Base-by-base conservation (phyloP, 2,113 vertebrate species). In the Haemorhous mexicanus region DNA sequence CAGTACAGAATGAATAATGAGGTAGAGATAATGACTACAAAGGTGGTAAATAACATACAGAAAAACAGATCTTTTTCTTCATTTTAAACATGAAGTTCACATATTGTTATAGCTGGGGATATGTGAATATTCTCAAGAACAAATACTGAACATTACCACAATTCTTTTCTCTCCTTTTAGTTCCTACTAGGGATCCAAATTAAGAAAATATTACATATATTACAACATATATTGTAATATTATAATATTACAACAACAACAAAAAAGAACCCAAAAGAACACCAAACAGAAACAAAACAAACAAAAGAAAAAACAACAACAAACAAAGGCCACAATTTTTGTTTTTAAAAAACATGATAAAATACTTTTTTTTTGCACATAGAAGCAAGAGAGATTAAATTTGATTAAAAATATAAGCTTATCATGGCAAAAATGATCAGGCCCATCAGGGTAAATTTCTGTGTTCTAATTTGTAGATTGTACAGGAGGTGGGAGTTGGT, bases 401-500 rank as follows among this genome's bases (percentile, higher is more conserved):
- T 27, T 39, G 6, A 56, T 21, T 52, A 53, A 9, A 59, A n/a
- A 63, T 37, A 2, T 24, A 73, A 46, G 18, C 47, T 43, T 37
- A 27, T 13, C 0, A 33, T 18, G 8, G n/a, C 32, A 55, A 67
- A 80, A 70, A 53, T 47, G 52, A 28, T 27, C 39, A 61, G 27
- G 11, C 26, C 44, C 9, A 21, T 26, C 17, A 63, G 27, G 12
- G 24, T 13, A 82, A 78, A 26, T 30, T 50, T 7, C 16, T 66
- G 14, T 58, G 13, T 13, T 59, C 50, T 46, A 23, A 43, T 73
- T 30, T 87, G 19, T 21, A 47, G 41, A 39, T n/a, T 73, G 33
- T 52, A 68, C 0, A 0, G 28, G 16, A 14, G 7, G 5, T 43
- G 26, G 6, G 13, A 6, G 7, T 17, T 68, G 33, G 1, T 37